Conservation (phyloP, 2,888 invertebrate genomes). For the Spicauda simplicius region DNA sequence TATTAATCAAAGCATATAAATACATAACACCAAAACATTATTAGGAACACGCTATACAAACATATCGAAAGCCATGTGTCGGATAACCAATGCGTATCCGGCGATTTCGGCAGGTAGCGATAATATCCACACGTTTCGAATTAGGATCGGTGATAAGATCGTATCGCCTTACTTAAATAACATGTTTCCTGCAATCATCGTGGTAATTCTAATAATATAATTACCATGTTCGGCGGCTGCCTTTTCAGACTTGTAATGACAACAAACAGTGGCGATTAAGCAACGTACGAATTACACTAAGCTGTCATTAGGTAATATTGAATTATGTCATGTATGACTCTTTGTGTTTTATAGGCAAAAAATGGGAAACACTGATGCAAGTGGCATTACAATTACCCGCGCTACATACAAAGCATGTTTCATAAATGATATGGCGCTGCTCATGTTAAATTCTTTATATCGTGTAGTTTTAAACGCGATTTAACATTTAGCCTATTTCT, state of each 20-base stretch:
- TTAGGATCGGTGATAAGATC: conserved; percentile 82
- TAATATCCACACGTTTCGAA: conserved; percentile 82
- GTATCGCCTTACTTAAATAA: conserved; percentile 80
- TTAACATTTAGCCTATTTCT: too few relatives aligned
- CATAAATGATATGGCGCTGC: too few relatives aligned
- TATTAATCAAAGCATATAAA: too few relatives aligned
- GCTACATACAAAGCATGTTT: too few relatives aligned
- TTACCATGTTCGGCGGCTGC: conserved; percentile 74
- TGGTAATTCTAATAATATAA: conserved; percentile 82
- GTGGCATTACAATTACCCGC: neutral
- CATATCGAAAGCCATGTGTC: conserved; percentile 58
- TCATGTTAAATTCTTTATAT: too few relatives aligned
- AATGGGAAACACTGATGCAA: conserved; percentile 13
- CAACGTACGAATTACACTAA: conserved; percentile 52
- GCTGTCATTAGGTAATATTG: conserved; percentile 42
- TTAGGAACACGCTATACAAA: conserved; percentile 52
- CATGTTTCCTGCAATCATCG: conserved; percentile 83
- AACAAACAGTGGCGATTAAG: conserved; percentile 59
- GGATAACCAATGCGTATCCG: conserved; percentile 67
- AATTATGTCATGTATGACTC: conserved; percentile 27
- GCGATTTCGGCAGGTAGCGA: conserved; percentile 77
- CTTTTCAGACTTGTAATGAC: conserved; percentile 67
- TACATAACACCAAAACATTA: neutral
- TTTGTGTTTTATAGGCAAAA: conserved; percentile 5
- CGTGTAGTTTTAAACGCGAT: too few relatives aligned